Conservation (phyloP, 2,888 invertebrate genomes). For the Smittia aterrima region DNA sequence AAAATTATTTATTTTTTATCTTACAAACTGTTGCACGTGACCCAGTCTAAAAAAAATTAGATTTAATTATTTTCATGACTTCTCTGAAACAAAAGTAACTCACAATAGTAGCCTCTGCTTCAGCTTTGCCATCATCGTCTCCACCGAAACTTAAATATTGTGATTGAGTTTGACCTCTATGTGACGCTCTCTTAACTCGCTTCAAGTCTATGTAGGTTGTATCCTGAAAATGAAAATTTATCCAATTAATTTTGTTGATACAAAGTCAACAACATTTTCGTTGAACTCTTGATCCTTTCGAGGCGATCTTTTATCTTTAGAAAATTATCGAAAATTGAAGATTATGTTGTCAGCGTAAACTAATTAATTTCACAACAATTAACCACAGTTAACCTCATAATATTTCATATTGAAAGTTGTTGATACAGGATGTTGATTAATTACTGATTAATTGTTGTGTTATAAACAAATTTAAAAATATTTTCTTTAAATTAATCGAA, state of each 20-base stretch:
- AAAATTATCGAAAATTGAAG: too few relatives aligned
- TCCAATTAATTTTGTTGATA: background rate
- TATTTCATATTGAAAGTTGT: too few relatives aligned
- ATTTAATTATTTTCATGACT: slow-evolving; percentile 5
- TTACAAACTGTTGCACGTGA: slow-evolving; percentile 53
- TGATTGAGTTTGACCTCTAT: slow-evolving; percentile 76
- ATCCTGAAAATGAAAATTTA: too few relatives aligned
- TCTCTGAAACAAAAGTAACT: background rate
- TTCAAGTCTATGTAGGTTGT: background rate
- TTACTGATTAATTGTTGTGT: too few relatives aligned
- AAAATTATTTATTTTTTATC: background rate
- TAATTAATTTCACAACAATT: too few relatives aligned
- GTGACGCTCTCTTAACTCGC: slow-evolving; percentile 28
- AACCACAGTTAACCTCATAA: too few relatives aligned
- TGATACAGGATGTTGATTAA: too few relatives aligned
- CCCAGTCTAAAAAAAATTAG: slow-evolving; percentile 45
- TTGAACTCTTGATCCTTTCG: too few relatives aligned
- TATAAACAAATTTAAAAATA: too few relatives aligned
- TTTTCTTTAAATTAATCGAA: too few relatives aligned
- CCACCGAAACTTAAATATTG: slow-evolving; percentile 74
- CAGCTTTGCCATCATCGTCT: slow-evolving; percentile 69
- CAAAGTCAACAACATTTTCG: background rate
- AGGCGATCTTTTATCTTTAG: too few relatives aligned
- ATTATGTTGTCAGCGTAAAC: too few relatives aligned
- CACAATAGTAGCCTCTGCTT: slow-evolving; percentile 70